Evolutionary conservation across 2,113 vertebrate genomes (phyloP).

Genomic region (Lophochroa leadbeateri): DNA sequence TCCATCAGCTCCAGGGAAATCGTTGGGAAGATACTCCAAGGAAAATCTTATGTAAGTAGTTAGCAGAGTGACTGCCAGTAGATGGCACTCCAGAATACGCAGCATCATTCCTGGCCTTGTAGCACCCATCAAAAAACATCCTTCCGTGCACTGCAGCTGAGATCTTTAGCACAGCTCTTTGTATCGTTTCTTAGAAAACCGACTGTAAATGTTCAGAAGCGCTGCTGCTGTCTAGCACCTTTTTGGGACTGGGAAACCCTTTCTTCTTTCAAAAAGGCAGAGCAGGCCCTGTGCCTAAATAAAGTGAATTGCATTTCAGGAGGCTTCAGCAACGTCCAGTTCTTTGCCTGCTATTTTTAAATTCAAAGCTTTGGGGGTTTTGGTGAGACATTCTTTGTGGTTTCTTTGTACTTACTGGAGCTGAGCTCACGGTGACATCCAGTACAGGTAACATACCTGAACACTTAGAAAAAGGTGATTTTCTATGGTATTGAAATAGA

Average conservation of each 20-base stretch:
- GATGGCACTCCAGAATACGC: conserved; percentile 48
- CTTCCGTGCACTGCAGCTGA: neutral
- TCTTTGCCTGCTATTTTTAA: neutral
- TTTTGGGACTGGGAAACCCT: neutral
- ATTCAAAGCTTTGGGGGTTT: neutral
- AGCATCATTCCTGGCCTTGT: neutral
- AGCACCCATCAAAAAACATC: neutral
- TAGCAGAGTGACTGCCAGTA: conserved; percentile 20
- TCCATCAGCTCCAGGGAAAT: neutral
- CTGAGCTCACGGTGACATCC: fast-evolving
- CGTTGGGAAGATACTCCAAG: neutral
- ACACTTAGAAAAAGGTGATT: neutral
- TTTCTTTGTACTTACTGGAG: neutral
- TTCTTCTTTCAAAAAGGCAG: neutral
- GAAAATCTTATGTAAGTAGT: conserved; percentile 23
- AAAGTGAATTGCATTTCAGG: neutral
- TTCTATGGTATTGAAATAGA: neutral
- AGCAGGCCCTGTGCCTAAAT: neutral
- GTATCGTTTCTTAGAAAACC: neutral
- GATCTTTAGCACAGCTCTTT: neutral
- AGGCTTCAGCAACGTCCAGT: neutral
- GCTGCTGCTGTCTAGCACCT: neutral
- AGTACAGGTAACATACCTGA: neutral
- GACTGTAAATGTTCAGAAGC: neutral
- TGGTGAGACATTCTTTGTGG: neutral